Evolutionary conservation across 1,140 invertebrate species (phyloP).

Genomic region (Diprion similis): DNA sequence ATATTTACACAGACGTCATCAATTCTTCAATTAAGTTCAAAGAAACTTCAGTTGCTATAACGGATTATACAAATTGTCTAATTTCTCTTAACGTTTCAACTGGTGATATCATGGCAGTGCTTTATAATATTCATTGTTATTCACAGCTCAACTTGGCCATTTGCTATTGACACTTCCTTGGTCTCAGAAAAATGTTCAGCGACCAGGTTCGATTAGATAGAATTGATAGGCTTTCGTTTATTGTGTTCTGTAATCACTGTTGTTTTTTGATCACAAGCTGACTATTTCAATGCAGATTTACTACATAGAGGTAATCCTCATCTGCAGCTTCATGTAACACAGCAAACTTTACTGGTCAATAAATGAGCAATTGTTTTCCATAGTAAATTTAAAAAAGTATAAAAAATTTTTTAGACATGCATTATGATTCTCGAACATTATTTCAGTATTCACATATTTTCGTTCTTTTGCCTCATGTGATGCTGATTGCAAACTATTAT

Average conservation of each 20-base stretch:
- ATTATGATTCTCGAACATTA: no score
- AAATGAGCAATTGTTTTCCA: neutral
- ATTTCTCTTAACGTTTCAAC: neutral
- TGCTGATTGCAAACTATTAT: neutral
- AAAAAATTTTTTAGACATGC: no score
- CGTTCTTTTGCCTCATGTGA: no score
- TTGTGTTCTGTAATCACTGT: slow-evolving; percentile 40
- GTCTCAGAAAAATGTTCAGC: slow-evolving; percentile 56
- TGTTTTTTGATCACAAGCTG: slow-evolving; percentile 31
- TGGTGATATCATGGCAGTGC: neutral
- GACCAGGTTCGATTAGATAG: slow-evolving; percentile 51
- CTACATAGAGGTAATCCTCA: neutral
- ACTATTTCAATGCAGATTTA: neutral
- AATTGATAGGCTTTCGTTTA: slow-evolving; percentile 41
- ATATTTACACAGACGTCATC: no score
- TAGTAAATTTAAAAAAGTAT: no score
- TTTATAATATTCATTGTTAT: slow-evolving; percentile 42
- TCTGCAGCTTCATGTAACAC: slow-evolving; percentile 12
- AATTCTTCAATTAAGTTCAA: no score
- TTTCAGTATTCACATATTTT: no score
- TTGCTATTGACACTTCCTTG: slow-evolving; percentile 53
- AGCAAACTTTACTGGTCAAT: slow-evolving; percentile 13
- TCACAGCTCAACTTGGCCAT: slow-evolving; percentile 55
- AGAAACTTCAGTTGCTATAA: no score
- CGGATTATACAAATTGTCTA: no score